phyloP scores from a whole-genome alignment of 2,888 invertebrate genomes.

The Nomada hirtipes region DNA sequence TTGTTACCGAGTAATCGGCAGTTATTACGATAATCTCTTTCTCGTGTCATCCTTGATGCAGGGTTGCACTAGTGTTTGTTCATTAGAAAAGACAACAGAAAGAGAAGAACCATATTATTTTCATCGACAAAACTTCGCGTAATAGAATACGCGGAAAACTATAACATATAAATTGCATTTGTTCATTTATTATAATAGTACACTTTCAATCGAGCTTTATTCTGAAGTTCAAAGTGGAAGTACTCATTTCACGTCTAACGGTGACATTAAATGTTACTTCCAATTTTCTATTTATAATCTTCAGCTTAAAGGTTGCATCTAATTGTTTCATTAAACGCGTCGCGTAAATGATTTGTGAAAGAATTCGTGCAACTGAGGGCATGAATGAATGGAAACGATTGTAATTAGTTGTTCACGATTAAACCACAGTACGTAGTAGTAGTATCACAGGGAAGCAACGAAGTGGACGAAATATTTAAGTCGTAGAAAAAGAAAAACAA shows the following conservation, averaged over 20 bases:
- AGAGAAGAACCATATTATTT: too few species aligned
- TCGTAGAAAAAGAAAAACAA: neutral
- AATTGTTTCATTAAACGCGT: neutral
- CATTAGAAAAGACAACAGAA: neutral
- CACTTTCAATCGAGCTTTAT: neutral
- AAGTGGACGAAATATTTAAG: neutral
- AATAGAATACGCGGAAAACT: neutral
- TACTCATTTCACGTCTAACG: neutral
- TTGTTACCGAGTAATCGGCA: constrained; percentile 72
- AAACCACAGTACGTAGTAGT: too few species aligned
- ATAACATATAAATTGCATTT: too few species aligned
- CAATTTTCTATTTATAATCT: neutral
- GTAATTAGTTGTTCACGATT: too few species aligned
- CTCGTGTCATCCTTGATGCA: constrained; percentile 64
- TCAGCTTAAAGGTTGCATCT: constrained; percentile 7
- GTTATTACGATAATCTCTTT: constrained; percentile 67
- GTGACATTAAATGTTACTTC: neutral
- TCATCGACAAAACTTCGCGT: too few species aligned
- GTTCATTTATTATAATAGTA: neutral
- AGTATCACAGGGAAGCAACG: too few species aligned
- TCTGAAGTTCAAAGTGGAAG: neutral
- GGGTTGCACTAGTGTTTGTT: constrained; percentile 47
- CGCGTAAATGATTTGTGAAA: too few species aligned
- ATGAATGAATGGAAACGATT: too few species aligned
- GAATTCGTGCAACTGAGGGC: too few species aligned